Base-by-base conservation (phyloP, 2,888 invertebrate genomes). In the Sinohyriopsis cumingii region DNA sequence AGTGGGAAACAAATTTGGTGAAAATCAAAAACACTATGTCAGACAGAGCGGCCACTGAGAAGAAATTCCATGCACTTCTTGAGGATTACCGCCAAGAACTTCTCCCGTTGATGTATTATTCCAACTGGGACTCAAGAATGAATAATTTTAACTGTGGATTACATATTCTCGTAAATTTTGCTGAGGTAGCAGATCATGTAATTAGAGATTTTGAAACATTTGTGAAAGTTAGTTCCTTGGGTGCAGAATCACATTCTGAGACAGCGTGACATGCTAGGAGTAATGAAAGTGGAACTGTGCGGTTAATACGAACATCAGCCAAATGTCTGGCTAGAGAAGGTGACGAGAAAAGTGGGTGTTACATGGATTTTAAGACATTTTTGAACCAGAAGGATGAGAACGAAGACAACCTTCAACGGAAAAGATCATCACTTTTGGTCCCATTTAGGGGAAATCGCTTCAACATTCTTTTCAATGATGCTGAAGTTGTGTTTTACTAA, bases 11-110 rank as follows among this genome's bases (percentile, higher is more conserved):
- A 57, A 67, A 59, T 57, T 54, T 73, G 25, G 53, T 62, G 3
- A 61, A 69, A 6, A 73, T 70, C 4, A 69, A 57, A 60, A 73
- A 70, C 59, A 70, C 67, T n/a, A 73, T 73, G 73, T 73, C 70
- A 45, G 73, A 73, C 59, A 70, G 69, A 25, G 70, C 70, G 5
- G 67, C 70, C 15, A 65, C 73, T 20, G 67, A 70, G 24, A 73
- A 70, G 28, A 73, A 73, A 28, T 66, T 66, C 22, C 72, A 72
- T 33, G n/a, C 20, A 15, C 25, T 73, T n/a, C 54, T 70, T 4
- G 9, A 70, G 28, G 25, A 45, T 9, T 73, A 70, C 62, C 64
- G 70, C 55, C 67, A 73, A 59, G 65, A 70, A 54, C 20, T 70
- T 18, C 45, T 70, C 55, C 73, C 73, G 15, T 25, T 64, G 18